phyloP scores from a whole-genome alignment of 2,797 vertebrate species.

The Ataeniobius toweri region DNA sequence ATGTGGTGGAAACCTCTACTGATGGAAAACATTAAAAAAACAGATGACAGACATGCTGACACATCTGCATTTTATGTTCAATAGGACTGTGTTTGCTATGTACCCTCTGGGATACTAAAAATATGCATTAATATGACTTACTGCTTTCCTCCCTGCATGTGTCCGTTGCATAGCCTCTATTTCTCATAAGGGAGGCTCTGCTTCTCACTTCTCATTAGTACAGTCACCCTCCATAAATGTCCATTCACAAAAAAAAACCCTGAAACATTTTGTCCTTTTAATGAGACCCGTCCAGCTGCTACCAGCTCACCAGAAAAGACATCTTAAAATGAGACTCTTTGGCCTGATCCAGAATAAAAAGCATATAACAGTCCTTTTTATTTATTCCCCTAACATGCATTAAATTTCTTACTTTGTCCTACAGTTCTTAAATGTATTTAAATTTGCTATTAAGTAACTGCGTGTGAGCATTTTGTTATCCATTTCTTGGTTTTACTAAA shows the following conservation, averaged over 20 bases:
- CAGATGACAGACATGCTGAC: conserved; percentile 8
- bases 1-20: not conserved
- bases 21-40: not conserved
- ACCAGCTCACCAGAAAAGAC: conserved; percentile 53
- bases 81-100: conserved; percentile 29
- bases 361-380: conserved; percentile 1
- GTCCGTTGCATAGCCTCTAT: conserved; percentile 32
- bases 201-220: conserved; percentile 67
- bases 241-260: conserved; percentile 48
- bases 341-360: conserved; percentile 37
- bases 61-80: conserved; percentile 30
- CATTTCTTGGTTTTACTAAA: not conserved
- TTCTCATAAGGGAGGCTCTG: conserved; percentile 51
- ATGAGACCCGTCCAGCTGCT: conserved; percentile 70
- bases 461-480: not conserved
- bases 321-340: conserved; percentile 45
- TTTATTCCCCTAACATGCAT: not conserved
- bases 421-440: not conserved
- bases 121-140: conserved; percentile 33
- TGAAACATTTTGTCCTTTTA: conserved; percentile 59
- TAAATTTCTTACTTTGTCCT: not conserved
- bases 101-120: conserved; percentile 32
- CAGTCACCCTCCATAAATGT: conserved; percentile 57
- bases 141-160: conserved; percentile 42
- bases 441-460: not conserved